Percentiles rank a stretch among this genome's conserved stretches.
phyloP scores from a whole-genome alignment of 2,888 invertebrate species.

The Panopea generosa region DNA sequence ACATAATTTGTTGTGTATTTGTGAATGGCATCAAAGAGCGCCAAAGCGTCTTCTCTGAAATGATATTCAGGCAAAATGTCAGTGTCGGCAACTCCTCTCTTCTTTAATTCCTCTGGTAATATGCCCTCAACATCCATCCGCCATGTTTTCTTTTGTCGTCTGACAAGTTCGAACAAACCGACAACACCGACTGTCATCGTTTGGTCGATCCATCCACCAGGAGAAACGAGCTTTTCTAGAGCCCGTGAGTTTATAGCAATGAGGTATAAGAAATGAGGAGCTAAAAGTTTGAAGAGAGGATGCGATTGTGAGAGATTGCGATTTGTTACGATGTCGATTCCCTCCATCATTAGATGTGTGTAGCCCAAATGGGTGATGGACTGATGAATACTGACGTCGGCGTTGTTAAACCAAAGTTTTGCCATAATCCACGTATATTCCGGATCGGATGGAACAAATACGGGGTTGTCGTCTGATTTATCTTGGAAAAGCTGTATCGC shows the following conservation, averaged over 20 bases:
- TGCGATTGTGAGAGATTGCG: conserved; percentile 86
- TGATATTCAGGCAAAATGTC: conserved; percentile 83
- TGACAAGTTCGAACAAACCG: conserved; percentile 41
- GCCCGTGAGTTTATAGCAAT: conserved; percentile 86
- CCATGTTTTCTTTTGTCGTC: conserved; percentile 65
- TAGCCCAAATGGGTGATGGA: conserved; percentile 85
- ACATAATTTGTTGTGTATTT: conserved; percentile 74
- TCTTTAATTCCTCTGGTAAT: conserved; percentile 82
- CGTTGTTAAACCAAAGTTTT: no score
- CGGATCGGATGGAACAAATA: conserved; percentile 84
- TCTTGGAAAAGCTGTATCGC: conserved; percentile 85
- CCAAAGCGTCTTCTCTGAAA: conserved; percentile 84
- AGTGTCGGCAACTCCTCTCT: conserved; percentile 78
- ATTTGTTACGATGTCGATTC: conserved; percentile 84
- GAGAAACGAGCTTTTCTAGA: conserved; percentile 25
- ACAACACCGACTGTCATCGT: conserved; percentile 45
- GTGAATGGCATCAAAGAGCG: conserved; percentile 79
- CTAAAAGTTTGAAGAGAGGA: conserved; percentile 86
- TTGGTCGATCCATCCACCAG: conserved; percentile 54
- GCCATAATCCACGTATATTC: conserved; percentile 84
- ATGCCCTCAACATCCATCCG: conserved; percentile 79
- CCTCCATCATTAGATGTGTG: conserved; percentile 86
- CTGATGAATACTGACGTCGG: conserved; percentile 84
- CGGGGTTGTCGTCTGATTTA: conserved; percentile 84
- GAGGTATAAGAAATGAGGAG: conserved; percentile 86